A percentile compares a stretch with the other conserved stretches of the same genome.
Conservation (phyloP, 92 coral and sea anemone genomes). For the Paramuricea clavata region DNA sequence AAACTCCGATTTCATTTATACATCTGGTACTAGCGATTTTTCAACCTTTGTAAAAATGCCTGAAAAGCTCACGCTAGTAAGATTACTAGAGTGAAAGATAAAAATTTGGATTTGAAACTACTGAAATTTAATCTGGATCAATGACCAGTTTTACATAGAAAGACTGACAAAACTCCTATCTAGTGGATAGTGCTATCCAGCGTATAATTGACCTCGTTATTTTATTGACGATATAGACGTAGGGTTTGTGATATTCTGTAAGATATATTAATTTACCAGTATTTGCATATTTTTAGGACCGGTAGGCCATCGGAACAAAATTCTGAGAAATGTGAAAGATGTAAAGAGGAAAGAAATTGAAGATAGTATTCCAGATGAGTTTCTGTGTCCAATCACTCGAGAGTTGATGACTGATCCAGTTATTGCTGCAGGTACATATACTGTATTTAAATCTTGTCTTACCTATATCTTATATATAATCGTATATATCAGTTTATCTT, state of each 20-base stretch:
- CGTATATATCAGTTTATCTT: too few relatives aligned
- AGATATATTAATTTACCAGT: not conserved
- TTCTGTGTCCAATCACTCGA: slow-evolving; percentile 94
- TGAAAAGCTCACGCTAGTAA: too few relatives aligned
- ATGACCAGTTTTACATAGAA: too few relatives aligned
- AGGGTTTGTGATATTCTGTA: not conserved
- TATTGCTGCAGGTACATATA: slow-evolving; percentile 91
- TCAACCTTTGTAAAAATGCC: too few relatives aligned
- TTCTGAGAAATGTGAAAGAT: slow-evolving; percentile 87
- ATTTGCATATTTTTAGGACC: slow-evolving; percentile 72
- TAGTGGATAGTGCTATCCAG: too few relatives aligned
- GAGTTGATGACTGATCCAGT: slow-evolving; percentile 97
- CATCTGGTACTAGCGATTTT: too few relatives aligned
- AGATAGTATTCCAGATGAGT: slow-evolving; percentile 95
- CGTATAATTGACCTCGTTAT: not conserved
- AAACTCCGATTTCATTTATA: too few relatives aligned
- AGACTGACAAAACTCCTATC: too few relatives aligned
- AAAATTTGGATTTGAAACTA: too few relatives aligned
- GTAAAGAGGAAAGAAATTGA: slow-evolving; percentile 86
- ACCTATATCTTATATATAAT: not conserved
- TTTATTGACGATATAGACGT: not conserved
- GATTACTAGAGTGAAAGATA: too few relatives aligned
- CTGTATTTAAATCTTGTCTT: not conserved
- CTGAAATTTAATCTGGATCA: too few relatives aligned
- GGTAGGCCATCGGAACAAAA: slow-evolving; percentile 96